Evolutionary conservation across 2,888 invertebrate species (phyloP).

Genomic region (Tipula unca): DNA sequence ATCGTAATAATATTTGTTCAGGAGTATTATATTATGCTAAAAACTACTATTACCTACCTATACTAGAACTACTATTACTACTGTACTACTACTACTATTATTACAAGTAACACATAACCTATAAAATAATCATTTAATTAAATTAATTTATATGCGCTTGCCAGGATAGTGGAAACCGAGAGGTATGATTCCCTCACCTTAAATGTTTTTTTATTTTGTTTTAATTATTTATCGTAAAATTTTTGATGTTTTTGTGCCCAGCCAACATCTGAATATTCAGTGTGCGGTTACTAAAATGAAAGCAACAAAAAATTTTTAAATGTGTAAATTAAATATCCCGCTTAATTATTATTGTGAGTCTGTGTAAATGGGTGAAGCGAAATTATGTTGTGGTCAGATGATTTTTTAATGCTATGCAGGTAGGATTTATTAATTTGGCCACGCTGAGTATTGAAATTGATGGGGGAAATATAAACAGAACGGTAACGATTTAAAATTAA

Average conservation of each 20-base stretch:
- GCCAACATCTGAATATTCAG: background rate
- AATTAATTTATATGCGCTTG: slow-evolving; percentile 31
- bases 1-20: background rate
- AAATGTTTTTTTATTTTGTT: background rate
- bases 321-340: background rate
- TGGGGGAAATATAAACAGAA: background rate
- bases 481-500: slow-evolving; percentile 14
- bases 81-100: background rate
- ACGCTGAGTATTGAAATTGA: background rate
- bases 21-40: background rate
- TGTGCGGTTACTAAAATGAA: background rate
- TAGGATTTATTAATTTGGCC: background rate
- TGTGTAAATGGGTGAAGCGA: background rate
- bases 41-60: too few relatives aligned
- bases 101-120: slow-evolving; percentile 2
- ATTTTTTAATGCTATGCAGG: background rate
- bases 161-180: slow-evolving; percentile 64
- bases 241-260: background rate
- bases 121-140: slow-evolving; percentile 10
- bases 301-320: background rate
- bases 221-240: background rate
- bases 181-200: slow-evolving; percentile 48
- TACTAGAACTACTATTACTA: background rate
- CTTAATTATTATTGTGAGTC: background rate
- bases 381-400: background rate